Percentiles rank a stretch among this genome's conserved stretches.
Evolutionary conservation across 2,888 invertebrate genomes (phyloP).

Genomic region (Cosmia trapezina): DNA sequence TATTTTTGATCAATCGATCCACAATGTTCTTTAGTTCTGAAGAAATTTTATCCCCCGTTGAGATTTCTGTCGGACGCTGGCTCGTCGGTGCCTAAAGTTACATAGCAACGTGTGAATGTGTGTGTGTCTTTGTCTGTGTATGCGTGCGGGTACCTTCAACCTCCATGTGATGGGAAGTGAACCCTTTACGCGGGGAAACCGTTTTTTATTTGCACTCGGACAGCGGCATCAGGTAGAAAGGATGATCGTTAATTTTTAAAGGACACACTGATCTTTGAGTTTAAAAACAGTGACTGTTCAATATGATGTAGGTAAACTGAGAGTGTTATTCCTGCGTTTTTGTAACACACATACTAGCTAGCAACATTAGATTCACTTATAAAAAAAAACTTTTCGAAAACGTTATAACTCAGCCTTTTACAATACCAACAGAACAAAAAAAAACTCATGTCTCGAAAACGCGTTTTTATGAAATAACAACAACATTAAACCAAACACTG

Average conservation of each 20-base stretch:
- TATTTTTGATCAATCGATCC: constrained; percentile 69
- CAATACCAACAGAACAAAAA: background rate
- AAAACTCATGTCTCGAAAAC: background rate
- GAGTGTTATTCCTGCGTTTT: constrained; percentile 34
- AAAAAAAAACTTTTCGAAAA: background rate
- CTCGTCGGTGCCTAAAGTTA: constrained; percentile 78
- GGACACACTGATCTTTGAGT: constrained; percentile 85
- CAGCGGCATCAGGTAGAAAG: constrained; percentile 90
- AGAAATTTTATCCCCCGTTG: constrained; percentile 88
- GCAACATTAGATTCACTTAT: constrained; percentile 21
- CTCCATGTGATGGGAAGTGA: constrained; percentile 90
- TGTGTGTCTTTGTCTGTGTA: constrained; percentile 62
- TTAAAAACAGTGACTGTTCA: constrained; percentile 77
- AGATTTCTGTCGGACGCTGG: constrained; percentile 86
- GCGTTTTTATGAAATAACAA: background rate
- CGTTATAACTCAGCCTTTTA: background rate
- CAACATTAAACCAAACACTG: background rate
- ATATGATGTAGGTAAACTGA: constrained; percentile 57
- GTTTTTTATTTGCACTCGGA: constrained; percentile 91
- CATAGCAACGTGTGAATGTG: constrained; percentile 65
- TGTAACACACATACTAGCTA: constrained; percentile 15
- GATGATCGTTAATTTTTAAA: constrained; percentile 90
- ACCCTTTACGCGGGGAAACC: constrained; percentile 90
- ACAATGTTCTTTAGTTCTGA: constrained; percentile 79
- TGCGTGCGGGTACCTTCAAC: constrained; percentile 80